Percentiles rank a stretch among this genome's conserved stretches.
Evolutionary conservation across 2,113 vertebrate species (phyloP).

Genomic region (Pollimyrus isidori): DNA sequence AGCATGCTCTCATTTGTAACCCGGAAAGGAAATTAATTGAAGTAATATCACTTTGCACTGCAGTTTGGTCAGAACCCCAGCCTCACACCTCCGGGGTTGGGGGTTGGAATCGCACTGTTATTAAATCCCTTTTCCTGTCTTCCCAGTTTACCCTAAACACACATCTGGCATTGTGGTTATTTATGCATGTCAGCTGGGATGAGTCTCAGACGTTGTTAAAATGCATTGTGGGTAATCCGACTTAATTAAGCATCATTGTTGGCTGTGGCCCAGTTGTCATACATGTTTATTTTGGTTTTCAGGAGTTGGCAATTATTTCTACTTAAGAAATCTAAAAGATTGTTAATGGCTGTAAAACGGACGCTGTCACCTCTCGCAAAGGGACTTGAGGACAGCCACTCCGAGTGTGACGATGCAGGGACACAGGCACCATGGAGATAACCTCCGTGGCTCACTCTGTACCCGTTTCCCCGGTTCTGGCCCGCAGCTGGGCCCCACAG

Average conservation of each 20-base stretch:
- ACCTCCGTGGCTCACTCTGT: not conserved
- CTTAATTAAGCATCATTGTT: not conserved
- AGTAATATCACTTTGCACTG: not conserved
- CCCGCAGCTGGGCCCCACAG: not conserved
- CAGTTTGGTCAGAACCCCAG: not conserved
- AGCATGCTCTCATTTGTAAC: not conserved
- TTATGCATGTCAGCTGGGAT: not conserved
- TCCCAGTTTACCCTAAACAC: not conserved
- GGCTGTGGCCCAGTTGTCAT: not conserved
- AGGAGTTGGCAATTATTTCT: not conserved
- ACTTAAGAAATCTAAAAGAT: not conserved
- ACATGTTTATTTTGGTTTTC: not conserved
- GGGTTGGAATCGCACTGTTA: not conserved
- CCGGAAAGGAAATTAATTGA: not conserved
- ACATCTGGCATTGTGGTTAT: not conserved
- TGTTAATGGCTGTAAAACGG: not conserved
- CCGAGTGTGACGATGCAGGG: not conserved
- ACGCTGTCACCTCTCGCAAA: not conserved
- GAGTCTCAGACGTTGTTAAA: not conserved
- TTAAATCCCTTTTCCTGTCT: not conserved
- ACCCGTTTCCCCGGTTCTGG: not conserved
- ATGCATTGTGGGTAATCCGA: not conserved
- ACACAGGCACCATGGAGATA: not conserved
- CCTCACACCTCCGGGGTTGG: not conserved
- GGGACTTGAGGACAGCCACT: not conserved